These are phyloP conservation scores for Lepus timidus DNA, from an alignment of 2,113 vertebrate species.

Conservation along the genomic window DNA sequence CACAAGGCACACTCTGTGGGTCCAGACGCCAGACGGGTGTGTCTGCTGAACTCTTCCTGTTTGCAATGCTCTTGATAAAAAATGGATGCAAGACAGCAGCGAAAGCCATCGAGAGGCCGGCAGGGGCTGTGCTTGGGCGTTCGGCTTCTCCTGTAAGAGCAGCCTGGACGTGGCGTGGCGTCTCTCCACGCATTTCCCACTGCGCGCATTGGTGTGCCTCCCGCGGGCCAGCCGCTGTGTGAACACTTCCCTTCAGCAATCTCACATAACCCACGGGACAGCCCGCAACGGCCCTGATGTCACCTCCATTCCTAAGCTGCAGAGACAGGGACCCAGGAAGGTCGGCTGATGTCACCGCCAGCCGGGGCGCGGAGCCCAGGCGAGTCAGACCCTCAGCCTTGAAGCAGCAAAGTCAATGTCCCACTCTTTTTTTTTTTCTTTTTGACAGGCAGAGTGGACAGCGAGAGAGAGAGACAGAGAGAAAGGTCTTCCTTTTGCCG, in stretches of 20 bases:
- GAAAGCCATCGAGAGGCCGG: not conserved
- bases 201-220: not conserved
- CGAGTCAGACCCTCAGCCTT: not conserved
- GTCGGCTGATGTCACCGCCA: not conserved
- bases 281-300: not conserved
- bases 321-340: not conserved
- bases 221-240: rapidly evolving
- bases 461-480: too few species aligned
- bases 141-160: not conserved
- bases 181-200: not conserved
- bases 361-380: not conserved
- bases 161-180: too few species aligned
- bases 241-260: not conserved
- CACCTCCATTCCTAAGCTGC: not conserved
- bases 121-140: not conserved
- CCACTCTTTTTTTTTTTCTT: not conserved
- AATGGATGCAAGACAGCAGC: not conserved
- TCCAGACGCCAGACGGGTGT: too few species aligned
- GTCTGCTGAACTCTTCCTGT: too few species aligned
- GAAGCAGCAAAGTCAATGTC: not conserved
- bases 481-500: too few species aligned
- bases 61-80: not conserved
- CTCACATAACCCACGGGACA: not conserved
- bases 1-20: rapidly evolving
- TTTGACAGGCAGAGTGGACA: too few species aligned